phyloP scores from a whole-genome alignment of 2,888 invertebrate species.

The Oscheius sp. region DNA sequence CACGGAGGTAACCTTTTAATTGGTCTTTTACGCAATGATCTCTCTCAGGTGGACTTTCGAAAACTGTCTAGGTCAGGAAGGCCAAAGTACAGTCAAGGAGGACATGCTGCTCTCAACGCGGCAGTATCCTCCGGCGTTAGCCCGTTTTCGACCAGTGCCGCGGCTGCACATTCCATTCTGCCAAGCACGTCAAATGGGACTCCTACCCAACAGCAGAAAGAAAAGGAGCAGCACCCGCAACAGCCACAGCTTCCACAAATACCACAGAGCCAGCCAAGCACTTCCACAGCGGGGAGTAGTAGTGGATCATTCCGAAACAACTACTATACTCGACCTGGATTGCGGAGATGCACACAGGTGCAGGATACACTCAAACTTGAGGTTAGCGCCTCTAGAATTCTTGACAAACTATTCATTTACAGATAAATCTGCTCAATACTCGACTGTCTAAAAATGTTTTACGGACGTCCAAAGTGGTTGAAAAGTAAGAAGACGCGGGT shows the following conservation, averaged over 20 bases:
- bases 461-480: conserved; percentile 91
- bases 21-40: neutral
- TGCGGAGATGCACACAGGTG: conserved; percentile 70
- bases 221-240: too few species aligned
- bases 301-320: conserved; percentile 60
- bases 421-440: conserved; percentile 78
- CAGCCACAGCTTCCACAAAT: neutral
- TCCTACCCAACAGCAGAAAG: conserved; percentile 5
- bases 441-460: conserved; percentile 86
- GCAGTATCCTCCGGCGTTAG: conserved; percentile 55
- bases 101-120: conserved; percentile 59
- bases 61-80: conserved; percentile 82
- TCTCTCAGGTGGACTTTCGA: conserved; percentile 89
- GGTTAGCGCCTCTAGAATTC: conserved; percentile 58
- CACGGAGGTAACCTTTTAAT: conserved; percentile 82
- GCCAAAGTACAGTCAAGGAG: conserved; percentile 70
- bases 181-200: conserved; percentile 62
- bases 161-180: conserved; percentile 57
- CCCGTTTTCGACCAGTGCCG: conserved; percentile 56
- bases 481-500: conserved; percentile 83
- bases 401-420: conserved; percentile 46
- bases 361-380: conserved; percentile 79
- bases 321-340: conserved; percentile 67
- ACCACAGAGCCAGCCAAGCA: conserved; percentile 26
- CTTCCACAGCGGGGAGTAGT: conserved; percentile 34